Conservation (phyloP, 92 coral and sea anemone species). For the Siderastrea radians region DNA sequence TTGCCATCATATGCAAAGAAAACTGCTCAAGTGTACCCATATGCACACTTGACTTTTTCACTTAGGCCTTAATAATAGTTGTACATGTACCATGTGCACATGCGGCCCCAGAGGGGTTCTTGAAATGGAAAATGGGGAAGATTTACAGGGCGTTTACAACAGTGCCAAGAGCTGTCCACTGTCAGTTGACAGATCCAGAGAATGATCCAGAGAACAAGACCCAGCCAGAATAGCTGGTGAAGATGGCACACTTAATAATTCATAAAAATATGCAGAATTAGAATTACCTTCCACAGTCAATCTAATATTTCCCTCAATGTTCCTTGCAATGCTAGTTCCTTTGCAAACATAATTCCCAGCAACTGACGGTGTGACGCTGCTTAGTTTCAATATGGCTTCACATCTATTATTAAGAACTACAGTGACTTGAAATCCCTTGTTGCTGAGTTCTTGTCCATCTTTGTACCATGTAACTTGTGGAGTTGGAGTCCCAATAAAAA, state of each 20-base stretch:
- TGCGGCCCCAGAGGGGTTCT: too few species aligned
- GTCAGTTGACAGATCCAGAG: too few species aligned
- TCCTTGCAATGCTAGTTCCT: slow-evolving; percentile 62
- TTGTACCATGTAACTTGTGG: slow-evolving; percentile 73
- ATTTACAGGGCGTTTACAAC: too few species aligned
- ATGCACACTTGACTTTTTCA: too few species aligned
- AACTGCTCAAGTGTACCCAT: too few species aligned
- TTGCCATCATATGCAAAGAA: too few species aligned
- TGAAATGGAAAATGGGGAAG: too few species aligned
- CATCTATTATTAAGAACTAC: slow-evolving; percentile 5
- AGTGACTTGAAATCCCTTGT: background rate
- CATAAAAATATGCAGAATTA: background rate
- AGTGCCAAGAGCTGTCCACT: too few species aligned
- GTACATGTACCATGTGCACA: too few species aligned
- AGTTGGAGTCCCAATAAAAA: slow-evolving; percentile 61
- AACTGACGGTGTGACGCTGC: slow-evolving; percentile 15
- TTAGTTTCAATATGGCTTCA: slow-evolving; percentile 48
- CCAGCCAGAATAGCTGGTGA: too few species aligned
- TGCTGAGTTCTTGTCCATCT: slow-evolving; percentile 25
- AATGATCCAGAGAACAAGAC: too few species aligned
- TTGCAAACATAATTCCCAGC: slow-evolving; percentile 70
- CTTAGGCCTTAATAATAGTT: too few species aligned
- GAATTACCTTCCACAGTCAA: slow-evolving; percentile 56
- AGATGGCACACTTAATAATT: background rate
- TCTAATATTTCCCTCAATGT: slow-evolving; percentile 48